These are phyloP conservation scores for Ifrita kowaldi DNA, from an alignment of 2,113 vertebrate genomes.

Conservation along the genomic window DNA sequence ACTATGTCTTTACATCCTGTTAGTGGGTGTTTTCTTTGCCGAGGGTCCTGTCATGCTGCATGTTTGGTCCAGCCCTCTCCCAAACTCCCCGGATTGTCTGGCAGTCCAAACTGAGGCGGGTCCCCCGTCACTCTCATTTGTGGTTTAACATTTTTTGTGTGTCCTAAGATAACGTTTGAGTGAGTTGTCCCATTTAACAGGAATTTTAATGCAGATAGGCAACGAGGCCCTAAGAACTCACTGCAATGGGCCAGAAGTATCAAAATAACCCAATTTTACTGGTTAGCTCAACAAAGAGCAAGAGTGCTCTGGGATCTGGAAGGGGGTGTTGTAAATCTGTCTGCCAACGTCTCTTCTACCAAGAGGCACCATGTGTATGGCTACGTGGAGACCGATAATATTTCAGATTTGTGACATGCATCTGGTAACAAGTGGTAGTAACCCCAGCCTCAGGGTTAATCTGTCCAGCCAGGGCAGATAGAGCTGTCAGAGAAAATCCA, in stretches of 20 bases:
- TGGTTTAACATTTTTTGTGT: not conserved
- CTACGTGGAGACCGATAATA: not conserved
- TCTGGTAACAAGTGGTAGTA: not conserved
- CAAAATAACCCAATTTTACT: not conserved
- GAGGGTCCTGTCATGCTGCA: conserved; percentile 19
- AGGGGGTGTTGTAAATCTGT: not conserved
- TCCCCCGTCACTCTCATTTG: not conserved
- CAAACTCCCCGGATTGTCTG: not conserved
- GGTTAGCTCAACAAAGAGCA: not conserved
- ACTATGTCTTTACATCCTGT: fast-evolving
- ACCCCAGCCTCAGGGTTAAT: not conserved
- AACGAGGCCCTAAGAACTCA: not conserved
- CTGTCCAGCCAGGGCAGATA: not conserved
- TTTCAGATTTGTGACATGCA: conserved; percentile 1
- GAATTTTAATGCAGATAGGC: not conserved
- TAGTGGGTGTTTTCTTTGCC: not conserved
- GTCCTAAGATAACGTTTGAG: not conserved
- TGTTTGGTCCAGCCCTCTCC: not conserved
- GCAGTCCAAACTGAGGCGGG: not conserved
- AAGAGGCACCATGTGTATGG: not conserved
- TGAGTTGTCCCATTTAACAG: not conserved
- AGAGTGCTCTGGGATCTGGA: not conserved
- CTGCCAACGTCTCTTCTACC: not conserved
- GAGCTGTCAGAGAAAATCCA: not conserved
- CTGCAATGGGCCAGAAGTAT: not conserved